A percentile compares a stretch with the other conserved stretches of the same genome.
These are phyloP conservation scores for Hippoglossus hippoglossus DNA, from an alignment of 2,797 vertebrate species.

Conservation along the genomic window DNA sequence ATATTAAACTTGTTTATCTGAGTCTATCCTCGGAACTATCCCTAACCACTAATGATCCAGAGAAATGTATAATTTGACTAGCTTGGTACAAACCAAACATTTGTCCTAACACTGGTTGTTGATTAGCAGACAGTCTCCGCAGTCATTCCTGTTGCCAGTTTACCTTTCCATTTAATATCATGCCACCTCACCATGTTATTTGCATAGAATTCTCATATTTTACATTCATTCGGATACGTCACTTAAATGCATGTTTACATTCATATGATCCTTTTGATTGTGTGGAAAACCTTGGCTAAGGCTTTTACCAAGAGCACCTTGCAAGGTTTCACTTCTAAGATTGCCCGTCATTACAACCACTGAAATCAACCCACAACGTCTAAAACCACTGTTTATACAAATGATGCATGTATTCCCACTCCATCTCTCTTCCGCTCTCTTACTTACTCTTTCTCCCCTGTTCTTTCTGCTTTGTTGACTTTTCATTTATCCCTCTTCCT, in stretches of 20 bases:
- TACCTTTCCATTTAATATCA: neutral
- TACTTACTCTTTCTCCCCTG: constrained; percentile 28
- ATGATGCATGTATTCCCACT: constrained; percentile 33
- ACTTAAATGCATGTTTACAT: too few species aligned
- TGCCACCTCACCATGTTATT: too few species aligned
- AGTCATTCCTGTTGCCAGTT: neutral
- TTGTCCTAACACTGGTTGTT: neutral
- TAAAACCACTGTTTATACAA: constrained; percentile 21
- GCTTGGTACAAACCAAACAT: neutral
- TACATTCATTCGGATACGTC: too few species aligned
- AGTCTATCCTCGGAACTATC: too few species aligned
- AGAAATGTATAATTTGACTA: neutral
- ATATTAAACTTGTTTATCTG: too few species aligned
- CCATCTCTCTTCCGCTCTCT: constrained; percentile 20
- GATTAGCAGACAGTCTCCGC: neutral
- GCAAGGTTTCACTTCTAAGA: constrained; percentile 16
- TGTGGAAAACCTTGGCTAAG: neutral
- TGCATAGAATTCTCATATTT: too few species aligned
- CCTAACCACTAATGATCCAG: too few species aligned
- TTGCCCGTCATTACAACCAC: neutral
- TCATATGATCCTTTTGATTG: neutral
- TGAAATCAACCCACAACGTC: constrained; percentile 1
- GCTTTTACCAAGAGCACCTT: neutral
- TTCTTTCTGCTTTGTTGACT: constrained; percentile 74
- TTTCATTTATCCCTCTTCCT: constrained; percentile 78